Percentiles rank a stretch among this genome's conserved stretches.
Conservation (phyloP, 1,140 invertebrate species). For the Saccostrea echinata region DNA sequence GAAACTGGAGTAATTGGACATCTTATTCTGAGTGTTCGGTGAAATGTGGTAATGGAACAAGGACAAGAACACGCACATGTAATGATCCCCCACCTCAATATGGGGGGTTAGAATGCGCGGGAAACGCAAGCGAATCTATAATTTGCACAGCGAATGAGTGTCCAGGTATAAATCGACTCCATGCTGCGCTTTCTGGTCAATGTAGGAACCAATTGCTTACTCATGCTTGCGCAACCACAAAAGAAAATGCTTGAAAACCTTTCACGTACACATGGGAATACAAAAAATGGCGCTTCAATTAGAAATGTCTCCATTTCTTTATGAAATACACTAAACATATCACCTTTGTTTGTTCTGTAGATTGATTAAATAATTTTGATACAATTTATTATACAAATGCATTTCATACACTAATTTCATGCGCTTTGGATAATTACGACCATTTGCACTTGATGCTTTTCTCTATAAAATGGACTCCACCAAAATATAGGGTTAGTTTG, state of each 20-base stretch:
- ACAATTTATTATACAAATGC: no score
- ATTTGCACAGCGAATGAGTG: constrained; percentile 57
- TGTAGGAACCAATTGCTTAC: neutral
- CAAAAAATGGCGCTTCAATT: neutral
- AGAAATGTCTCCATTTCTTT: neutral
- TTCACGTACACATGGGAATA: neutral
- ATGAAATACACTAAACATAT: no score
- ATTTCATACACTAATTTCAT: no score
- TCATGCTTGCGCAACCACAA: neutral
- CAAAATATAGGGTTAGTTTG: no score
- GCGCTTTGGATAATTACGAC: no score
- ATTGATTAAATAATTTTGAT: no score
- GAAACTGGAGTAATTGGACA: constrained; percentile 69
- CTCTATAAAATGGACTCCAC: no score
- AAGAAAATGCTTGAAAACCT: neutral
- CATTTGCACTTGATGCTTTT: no score
- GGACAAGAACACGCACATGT: constrained; percentile 61
- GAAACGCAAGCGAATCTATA: constrained; percentile 48
- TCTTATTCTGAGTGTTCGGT: constrained; percentile 64
- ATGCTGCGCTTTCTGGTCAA: neutral
- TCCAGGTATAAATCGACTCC: constrained; percentile 29
- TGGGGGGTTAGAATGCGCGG: constrained; percentile 60
- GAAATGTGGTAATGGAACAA: constrained; percentile 65
- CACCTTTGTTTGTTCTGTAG: no score
- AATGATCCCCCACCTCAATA: constrained; percentile 57